Conservation (phyloP, 2,888 invertebrate genomes). For the Platycnemis pennipes region DNA sequence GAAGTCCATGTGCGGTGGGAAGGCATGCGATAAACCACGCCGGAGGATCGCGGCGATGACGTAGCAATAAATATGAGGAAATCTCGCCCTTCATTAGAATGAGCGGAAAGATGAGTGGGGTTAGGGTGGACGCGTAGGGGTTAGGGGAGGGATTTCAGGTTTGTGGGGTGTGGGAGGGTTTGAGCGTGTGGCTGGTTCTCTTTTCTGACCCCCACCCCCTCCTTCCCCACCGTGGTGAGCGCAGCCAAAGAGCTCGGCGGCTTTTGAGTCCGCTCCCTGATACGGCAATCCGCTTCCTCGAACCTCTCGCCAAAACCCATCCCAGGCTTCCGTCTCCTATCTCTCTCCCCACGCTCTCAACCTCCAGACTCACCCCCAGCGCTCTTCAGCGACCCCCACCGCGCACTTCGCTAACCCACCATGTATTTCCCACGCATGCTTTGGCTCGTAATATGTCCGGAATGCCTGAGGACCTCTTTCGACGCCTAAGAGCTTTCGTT, state of each 20-base stretch:
- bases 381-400: neutral
- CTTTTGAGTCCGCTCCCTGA: conserved; percentile 20
- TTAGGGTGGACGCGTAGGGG: conserved; percentile 32
- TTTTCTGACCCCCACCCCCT: neutral
- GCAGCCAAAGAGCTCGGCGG: neutral
- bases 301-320: neutral
- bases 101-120: conserved; percentile 26
- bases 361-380: neutral
- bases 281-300: neutral
- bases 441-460: conserved; percentile 40
- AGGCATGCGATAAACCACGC: neutral
- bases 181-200: neutral
- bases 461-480: conserved; percentile 49
- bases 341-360: neutral
- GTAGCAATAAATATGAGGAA: conserved; percentile 41
- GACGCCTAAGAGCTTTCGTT: neutral
- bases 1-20: neutral
- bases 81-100: conserved; percentile 32
- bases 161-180: neutral
- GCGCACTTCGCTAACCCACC: neutral
- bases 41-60: conserved; percentile 11
- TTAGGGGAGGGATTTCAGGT: neutral
- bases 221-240: neutral
- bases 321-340: neutral
- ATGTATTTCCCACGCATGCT: neutral